A percentile compares a stretch with the other conserved stretches of the same genome.
These are phyloP conservation scores for Cheilosia variabilis DNA, from an alignment of 2,888 invertebrate genomes.

Conservation along the genomic window DNA sequence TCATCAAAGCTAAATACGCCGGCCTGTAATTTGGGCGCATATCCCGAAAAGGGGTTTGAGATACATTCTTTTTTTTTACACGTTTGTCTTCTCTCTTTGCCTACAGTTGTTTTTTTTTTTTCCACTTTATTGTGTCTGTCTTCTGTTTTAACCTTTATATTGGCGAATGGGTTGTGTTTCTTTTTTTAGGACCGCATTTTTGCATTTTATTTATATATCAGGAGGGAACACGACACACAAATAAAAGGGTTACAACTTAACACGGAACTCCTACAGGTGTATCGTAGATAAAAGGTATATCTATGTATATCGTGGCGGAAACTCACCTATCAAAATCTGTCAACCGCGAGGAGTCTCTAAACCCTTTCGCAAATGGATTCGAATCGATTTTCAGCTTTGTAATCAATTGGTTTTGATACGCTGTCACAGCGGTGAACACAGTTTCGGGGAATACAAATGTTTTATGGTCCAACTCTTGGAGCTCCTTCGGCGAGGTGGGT, in stretches of 20 bases:
- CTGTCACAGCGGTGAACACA: constrained; percentile 99
- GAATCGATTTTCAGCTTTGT: constrained; percentile 99
- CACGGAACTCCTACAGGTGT: constrained; percentile 63
- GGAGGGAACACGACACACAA: constrained; percentile 6
- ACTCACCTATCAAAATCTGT: constrained; percentile 95
- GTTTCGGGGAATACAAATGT: constrained; percentile 99
- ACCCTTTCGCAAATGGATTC: constrained; percentile 99
- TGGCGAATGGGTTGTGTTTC: constrained; percentile 33
- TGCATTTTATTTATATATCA: constrained; percentile 27
- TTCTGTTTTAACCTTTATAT: constrained; percentile 69
- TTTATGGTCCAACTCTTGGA: constrained; percentile 96
- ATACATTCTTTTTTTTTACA: constrained; percentile 41
- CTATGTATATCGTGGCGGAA: constrained; percentile 1
- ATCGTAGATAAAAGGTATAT: background rate
- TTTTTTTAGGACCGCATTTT: constrained; percentile 45
- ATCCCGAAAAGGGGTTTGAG: constrained; percentile 80
- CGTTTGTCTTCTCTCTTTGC: constrained; percentile 32
- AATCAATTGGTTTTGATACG: constrained; percentile 99
- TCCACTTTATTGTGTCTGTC: constrained; percentile 72
- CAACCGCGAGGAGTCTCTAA: constrained; percentile 97
- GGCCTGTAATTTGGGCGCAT: constrained; percentile 84
- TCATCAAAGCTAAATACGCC: constrained; percentile 84
- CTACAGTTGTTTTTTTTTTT: constrained; percentile 24
- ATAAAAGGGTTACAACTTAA: constrained; percentile 45
- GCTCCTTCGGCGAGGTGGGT: constrained; percentile 89